These are phyloP conservation scores for Danio albolineatus DNA, from an alignment of 2,797 vertebrate species.

Conservation along the genomic window DNA sequence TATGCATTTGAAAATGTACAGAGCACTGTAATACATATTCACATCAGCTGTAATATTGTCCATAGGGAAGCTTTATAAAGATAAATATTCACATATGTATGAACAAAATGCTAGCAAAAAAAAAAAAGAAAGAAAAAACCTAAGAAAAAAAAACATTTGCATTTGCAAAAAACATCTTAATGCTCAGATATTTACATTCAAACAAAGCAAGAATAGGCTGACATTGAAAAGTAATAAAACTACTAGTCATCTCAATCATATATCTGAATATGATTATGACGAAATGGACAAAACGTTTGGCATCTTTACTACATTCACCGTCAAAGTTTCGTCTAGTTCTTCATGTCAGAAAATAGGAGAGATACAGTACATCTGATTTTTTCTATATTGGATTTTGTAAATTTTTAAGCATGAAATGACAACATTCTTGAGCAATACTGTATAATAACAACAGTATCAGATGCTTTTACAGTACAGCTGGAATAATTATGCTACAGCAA, in stretches of 20 bases:
- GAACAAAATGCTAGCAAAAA: constrained; percentile 51
- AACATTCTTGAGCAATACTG: constrained; percentile 43
- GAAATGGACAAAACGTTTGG: constrained; percentile 31
- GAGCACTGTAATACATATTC: constrained; percentile 55
- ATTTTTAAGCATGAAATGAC: constrained; percentile 19
- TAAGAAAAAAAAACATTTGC: constrained; percentile 35
- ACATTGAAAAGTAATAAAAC: constrained; percentile 2
- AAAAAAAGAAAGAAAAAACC: too few species aligned
- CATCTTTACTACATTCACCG: constrained; percentile 37
- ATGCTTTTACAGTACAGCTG: constrained; percentile 53
- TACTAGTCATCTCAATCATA: background rate
- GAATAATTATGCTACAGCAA: constrained; percentile 49
- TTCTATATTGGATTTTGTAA: constrained; percentile 9
- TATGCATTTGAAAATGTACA: constrained; percentile 58
- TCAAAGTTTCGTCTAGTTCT: constrained; percentile 17
- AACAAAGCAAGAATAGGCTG: background rate
- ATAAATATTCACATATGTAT: constrained; percentile 60
- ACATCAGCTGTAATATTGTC: constrained; percentile 49
- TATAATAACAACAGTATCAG: constrained; percentile 42
- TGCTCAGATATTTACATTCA: constrained; percentile 45
- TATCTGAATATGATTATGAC: background rate
- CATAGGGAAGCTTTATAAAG: constrained; percentile 41
- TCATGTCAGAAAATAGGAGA: constrained; percentile 2
- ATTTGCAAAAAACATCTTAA: constrained; percentile 48
- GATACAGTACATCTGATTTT: constrained; percentile 43